Evolutionary conservation across 2,113 vertebrate genomes (phyloP).

Genomic region (Anolis sagrei): DNA sequence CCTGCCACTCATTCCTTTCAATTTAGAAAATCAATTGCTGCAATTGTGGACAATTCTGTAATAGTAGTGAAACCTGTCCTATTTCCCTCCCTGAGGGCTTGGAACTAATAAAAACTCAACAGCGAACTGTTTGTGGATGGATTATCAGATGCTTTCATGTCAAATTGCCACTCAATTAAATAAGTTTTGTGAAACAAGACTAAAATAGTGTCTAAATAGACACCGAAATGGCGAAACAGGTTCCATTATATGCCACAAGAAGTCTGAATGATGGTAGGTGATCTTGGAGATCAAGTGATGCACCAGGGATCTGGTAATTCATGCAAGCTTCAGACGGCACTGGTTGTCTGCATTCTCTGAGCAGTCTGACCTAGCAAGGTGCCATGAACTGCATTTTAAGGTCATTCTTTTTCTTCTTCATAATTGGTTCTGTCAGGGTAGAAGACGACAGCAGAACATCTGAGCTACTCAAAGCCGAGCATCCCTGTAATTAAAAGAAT

Average conservation of each 20-base stretch:
- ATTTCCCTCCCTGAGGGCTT: not conserved
- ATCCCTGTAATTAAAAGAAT: conserved; percentile 73
- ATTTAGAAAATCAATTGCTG: not conserved
- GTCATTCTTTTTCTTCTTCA: conserved; percentile 45
- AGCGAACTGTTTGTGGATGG: not conserved
- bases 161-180: conserved; percentile 8
- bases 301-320: not conserved
- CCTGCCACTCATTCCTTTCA: not conserved
- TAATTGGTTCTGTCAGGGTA: conserved; percentile 56
- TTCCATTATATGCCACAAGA: not conserved
- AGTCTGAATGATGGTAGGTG: conserved; percentile 5
- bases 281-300: not conserved
- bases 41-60: not conserved
- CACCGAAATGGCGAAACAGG: not conserved
- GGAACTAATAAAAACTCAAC: too few relatives aligned
- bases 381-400: conserved; percentile 30
- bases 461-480: conserved; percentile 57
- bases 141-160: not conserved
- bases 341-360: conserved; percentile 43
- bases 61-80: not conserved
- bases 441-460: conserved; percentile 57
- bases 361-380: conserved; percentile 33
- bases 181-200: not conserved
- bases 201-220: not conserved
- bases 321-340: not conserved